A percentile compares a stretch with the other conserved stretches of the same genome.
These are phyloP conservation scores for Falco peregrinus DNA, from an alignment of 2,797 vertebrate genomes.

Conservation along the genomic window DNA sequence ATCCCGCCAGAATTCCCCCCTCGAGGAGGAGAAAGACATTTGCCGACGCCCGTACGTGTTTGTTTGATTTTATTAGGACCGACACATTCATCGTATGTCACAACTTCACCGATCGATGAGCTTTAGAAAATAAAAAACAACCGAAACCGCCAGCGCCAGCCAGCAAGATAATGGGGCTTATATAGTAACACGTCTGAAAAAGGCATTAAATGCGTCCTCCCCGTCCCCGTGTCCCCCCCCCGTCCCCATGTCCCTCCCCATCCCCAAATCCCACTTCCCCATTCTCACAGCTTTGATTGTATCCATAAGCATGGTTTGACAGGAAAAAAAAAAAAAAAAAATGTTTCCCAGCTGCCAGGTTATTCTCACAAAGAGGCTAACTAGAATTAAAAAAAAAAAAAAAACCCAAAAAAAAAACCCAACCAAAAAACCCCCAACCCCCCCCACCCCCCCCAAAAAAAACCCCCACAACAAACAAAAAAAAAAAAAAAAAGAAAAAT, in stretches of 20 bases:
- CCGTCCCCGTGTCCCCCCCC: not conserved
- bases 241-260: not conserved
- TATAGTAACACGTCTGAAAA: not conserved
- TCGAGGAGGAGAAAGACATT: not conserved
- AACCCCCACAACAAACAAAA: too few species aligned
- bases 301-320: slow-evolving; percentile 36
- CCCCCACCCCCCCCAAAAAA: too few species aligned
- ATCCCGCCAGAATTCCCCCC: too few species aligned
- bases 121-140: not conserved
- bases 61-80: slow-evolving; percentile 70
- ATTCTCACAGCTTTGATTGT: slow-evolving; percentile 67
- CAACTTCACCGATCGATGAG: slow-evolving; percentile 67
- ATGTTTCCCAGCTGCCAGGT: not conserved
- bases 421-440: too few species aligned
- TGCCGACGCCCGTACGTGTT: not conserved
- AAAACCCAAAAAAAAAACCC: not conserved
- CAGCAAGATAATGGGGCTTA: not conserved
- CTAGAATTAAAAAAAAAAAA: not conserved
- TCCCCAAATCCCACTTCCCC: not conserved
- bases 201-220: slow-evolving; percentile 43
- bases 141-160: not conserved
- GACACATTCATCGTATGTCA: slow-evolving; percentile 73
- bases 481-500: not conserved
- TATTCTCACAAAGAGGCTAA: slow-evolving; percentile 44
- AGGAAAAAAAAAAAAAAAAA: not conserved